phyloP scores from a whole-genome alignment of 2,888 invertebrate species.

The Scaptomyza reducta region DNA sequence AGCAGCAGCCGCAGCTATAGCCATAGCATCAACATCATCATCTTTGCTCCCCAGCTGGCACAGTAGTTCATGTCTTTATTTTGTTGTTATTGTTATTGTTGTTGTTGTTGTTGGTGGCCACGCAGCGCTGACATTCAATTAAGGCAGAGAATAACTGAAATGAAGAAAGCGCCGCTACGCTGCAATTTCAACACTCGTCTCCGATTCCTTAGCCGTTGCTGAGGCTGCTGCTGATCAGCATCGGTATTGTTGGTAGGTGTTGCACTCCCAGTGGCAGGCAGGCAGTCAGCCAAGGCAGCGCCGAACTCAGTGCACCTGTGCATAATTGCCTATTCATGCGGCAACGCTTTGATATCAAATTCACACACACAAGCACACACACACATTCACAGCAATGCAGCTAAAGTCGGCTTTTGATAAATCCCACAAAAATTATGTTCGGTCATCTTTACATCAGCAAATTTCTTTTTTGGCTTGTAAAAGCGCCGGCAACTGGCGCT shows the following conservation, averaged over 20 bases:
- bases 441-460: conserved; percentile 74
- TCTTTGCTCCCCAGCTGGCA: conserved; percentile 38
- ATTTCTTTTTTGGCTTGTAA: conserved; percentile 41
- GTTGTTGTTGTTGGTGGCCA: conserved; percentile 18
- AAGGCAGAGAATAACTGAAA: conserved; percentile 46
- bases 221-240: conserved; percentile 18
- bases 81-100: conserved; percentile 6
- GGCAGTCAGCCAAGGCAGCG: conserved; percentile 33
- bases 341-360: conserved; percentile 73
- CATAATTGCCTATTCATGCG: conserved; percentile 75
- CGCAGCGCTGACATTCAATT: conserved; percentile 69
- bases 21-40: neutral
- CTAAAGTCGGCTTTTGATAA: conserved; percentile 40
- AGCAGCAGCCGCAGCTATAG: neutral
- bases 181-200: conserved; percentile 46
- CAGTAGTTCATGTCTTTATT: conserved; percentile 39
- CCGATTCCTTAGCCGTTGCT: conserved; percentile 7
- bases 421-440: conserved; percentile 65
- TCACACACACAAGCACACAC: conserved; percentile 21
- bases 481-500: conserved; percentile 25
- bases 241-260: conserved; percentile 44
- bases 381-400: neutral
- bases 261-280: conserved; percentile 32
- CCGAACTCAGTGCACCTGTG: conserved; percentile 56
- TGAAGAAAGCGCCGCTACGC: conserved; percentile 62